Base-by-base conservation (phyloP, 23 tunicate genomes). In the Halocynthia roretzi region DNA sequence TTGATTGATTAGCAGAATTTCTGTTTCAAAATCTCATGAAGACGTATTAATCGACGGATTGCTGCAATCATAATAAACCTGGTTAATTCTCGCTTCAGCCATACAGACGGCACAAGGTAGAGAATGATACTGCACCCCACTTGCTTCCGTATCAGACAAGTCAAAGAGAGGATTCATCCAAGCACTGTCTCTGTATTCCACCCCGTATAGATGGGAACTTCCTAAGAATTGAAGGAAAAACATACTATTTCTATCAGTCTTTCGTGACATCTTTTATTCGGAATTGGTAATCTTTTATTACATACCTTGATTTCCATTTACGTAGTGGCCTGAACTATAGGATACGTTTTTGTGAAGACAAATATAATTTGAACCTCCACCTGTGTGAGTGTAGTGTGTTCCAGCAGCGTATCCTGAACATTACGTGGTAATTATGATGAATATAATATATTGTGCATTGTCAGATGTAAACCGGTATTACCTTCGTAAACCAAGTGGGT, bases 31-130 rank as follows among this genome's bases (percentile, higher is more conserved):
- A 31, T 1, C 1, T 31, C 44, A 31, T 31, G 4, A 31, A 31
- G 44, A 31, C 44, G 44, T 4, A 31, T 31, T 31, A 31, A 31
- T 0, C 44, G 44, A 31, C 44, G 44, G 44, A 31, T 31, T 31
- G 44, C 44, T 31, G 44, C 44, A 31, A 31, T 31, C 44, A 31
- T 31, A 64, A 61, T 12, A 54, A 51, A 78, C 83, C 83, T 80
- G 83, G 20, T 67, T 68, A 49, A 68, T 70, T 54, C 23, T 68
- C 15, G 40, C 57, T 18, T 56, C 55, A 19, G 76, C 83, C 62
- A 81, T 51, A 57, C 85, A 81, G 6, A 61, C 11, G 5, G 78
- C 85, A 72, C 85, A 81, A 49, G 85, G 85, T 48, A 81, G 53
- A 8, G 77, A 74, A 8, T 71, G 76, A 12, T 53, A 60, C n/a